phyloP scores from a whole-genome alignment of 2,113 vertebrate genomes.

The Bufo gargarizans region DNA sequence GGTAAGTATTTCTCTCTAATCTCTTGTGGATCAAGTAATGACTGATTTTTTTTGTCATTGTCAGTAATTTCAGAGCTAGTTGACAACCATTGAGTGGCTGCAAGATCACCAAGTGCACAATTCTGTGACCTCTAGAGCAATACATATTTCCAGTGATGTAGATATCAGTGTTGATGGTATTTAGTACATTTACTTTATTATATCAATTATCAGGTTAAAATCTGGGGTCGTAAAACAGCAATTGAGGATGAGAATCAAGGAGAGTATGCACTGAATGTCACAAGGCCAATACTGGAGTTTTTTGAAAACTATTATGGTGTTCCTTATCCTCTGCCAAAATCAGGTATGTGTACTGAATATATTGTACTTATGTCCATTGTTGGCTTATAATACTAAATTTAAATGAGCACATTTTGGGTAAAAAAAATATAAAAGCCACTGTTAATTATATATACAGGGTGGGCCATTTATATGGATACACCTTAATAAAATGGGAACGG shows the following conservation, averaged over 20 bases:
- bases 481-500: no score
- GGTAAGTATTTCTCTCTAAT: not conserved
- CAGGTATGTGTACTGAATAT: constrained; percentile 70
- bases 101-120: not conserved
- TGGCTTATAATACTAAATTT: not conserved
- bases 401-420: no score
- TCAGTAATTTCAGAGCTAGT: not conserved
- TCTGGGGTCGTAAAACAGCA: constrained; percentile 85
- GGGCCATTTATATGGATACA: no score
- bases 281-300: constrained; percentile 79
- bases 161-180: not conserved
- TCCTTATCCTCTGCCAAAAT: constrained; percentile 80
- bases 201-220: constrained; percentile 76
- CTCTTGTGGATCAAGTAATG: not conserved
- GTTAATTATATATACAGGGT: no score
- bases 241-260: constrained; percentile 68
- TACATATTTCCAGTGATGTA: not conserved
- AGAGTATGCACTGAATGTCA: constrained; percentile 72
- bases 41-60: not conserved
- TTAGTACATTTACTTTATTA: not conserved
- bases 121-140: not conserved
- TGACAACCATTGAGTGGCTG: not conserved
- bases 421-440: no score
- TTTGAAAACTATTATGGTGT: constrained; percentile 75
- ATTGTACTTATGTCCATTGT: not conserved